phyloP scores from a whole-genome alignment of 1,140 invertebrate species.

The Magallana gigas region DNA sequence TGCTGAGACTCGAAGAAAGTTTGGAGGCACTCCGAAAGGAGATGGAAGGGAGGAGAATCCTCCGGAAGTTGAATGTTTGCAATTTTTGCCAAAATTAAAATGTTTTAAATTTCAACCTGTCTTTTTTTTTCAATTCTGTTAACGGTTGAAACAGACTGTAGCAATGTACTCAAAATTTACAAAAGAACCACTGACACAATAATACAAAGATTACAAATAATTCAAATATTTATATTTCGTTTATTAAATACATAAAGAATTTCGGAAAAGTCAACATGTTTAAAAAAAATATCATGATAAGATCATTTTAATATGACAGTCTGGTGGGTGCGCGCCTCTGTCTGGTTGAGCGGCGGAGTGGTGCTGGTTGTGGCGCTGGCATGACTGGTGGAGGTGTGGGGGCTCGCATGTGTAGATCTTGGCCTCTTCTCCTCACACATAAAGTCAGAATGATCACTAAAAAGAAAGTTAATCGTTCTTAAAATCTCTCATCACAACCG shows the following conservation, averaged over 20 bases:
- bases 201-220: constrained; percentile 12
- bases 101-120: not conserved
- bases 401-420: not conserved
- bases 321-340: not conserved
- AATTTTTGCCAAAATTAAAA: not conserved
- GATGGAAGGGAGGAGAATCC: not conserved
- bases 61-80: not conserved
- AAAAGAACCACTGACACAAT: not conserved
- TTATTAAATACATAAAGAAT: constrained; percentile 12
- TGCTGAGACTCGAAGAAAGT: not conserved
- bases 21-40: not conserved
- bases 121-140: not conserved
- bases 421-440: not conserved
- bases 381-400: not conserved
- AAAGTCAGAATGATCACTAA: not conserved
- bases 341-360: not conserved
- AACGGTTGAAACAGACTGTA: not conserved
- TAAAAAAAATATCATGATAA: not conserved
- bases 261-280: constrained; percentile 1
- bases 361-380: too few relatives aligned
- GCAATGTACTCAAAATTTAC: constrained; percentile 2
- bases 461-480: not conserved
- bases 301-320: not conserved
- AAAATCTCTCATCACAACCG: not conserved
- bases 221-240: constrained; percentile 17